Evolutionary conservation across 2,888 invertebrate genomes (phyloP), one percentile per base, ranked within the genome.

Genomic region (Oligia latruncula): DNA sequence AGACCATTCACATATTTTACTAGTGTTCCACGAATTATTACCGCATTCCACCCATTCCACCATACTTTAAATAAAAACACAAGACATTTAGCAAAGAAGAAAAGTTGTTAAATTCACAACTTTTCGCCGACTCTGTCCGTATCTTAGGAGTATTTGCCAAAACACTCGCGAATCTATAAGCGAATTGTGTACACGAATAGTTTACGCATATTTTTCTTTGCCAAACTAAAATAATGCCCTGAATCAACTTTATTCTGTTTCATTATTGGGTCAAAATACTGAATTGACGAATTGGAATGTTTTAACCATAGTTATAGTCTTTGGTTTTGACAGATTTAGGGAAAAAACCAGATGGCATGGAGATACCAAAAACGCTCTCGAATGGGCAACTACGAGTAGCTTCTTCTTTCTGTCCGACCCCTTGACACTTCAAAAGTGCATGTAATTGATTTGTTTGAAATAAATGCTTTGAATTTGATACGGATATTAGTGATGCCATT

Each of bases 71-170:
- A 86, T 74, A 87, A 87, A 74, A 84, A 74, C 64, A 66, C 58
- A 80, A 78, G 46, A 80, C 77, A 66, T 83, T 86, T 83, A 73
- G 40, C 55, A 5, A 76, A 70, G 55, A 64, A 82, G 62, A 64
- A 86, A 79, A 87, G 77, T 87, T 78, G 80, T 85, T 76, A 78
- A 87, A 83, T 82, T 80, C 60, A n/a, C 77, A 85, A 88, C 77
- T 89, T 87, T 81, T 35, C 81, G 46, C 73, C 55, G 78, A 77
- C 66, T 81, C 74, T 46, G 65, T 82, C 80, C 80, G 35, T 86
- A 46, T 62, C 70, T 81, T 64, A 65, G 46, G 74, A 72, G 60
- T 79, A 72, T 80, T 87, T 90, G 88, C 83, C 87, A 89, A 86
- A 86, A 90, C 74, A 82, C 88, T 90, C 87, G 74, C 77, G 70